phyloP scores from a whole-genome alignment of 2,113 vertebrate genomes.

The Manacus vitellinus region DNA sequence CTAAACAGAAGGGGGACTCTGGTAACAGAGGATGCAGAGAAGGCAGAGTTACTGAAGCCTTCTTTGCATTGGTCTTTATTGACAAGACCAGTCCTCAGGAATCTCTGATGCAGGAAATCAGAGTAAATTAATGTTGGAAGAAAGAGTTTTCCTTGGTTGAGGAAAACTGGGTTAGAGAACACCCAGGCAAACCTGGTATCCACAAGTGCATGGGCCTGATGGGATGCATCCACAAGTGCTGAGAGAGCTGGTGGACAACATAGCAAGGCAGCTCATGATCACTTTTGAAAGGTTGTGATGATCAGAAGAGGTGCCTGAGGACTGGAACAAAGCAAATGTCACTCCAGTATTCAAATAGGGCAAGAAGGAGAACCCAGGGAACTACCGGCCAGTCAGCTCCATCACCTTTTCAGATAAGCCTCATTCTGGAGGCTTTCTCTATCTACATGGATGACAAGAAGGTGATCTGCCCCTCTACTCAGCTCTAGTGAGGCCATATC shows the following conservation, averaged over 20 bases:
- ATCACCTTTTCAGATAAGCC: background rate
- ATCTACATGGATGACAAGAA: background rate
- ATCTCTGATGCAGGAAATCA: background rate
- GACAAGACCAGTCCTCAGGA: background rate
- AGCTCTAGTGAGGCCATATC: accelerated
- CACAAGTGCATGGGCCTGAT: background rate
- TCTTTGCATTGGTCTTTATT: accelerated
- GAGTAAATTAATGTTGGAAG: background rate
- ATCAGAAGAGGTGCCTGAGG: background rate
- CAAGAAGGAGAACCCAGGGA: background rate
- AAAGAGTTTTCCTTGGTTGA: background rate
- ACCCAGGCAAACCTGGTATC: background rate
- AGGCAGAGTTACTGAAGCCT: background rate
- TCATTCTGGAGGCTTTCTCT: background rate
- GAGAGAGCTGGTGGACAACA: background rate
- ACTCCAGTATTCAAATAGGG: background rate
- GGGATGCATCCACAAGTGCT: background rate
- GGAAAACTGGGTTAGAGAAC: background rate
- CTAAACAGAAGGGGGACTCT: background rate
- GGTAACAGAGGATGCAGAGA: background rate
- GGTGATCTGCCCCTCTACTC: background rate
- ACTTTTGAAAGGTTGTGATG: background rate
- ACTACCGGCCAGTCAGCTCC: background rate
- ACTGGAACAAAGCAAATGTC: background rate
- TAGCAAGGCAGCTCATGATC: background rate